Evolutionary conservation across 2,888 invertebrate genomes (phyloP).

Genomic region (Tenthredo notha): DNA sequence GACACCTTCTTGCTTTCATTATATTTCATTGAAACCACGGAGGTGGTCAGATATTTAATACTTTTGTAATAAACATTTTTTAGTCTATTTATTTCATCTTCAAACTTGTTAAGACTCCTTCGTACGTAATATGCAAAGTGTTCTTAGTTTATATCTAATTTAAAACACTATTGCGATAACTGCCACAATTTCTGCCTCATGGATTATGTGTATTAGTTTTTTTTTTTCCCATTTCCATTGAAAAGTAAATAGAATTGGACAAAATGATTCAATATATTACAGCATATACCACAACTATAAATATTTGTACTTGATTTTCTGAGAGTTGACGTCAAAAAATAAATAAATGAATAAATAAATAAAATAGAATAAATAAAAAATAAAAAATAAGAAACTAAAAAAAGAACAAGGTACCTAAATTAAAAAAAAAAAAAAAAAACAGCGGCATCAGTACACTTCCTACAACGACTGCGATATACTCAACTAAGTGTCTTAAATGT

Average conservation of each 20-base stretch:
- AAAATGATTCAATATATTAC: neutral
- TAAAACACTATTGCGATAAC: slow-evolving; percentile 18
- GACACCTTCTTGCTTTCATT: slow-evolving; percentile 1
- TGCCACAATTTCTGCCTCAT: slow-evolving; percentile 27
- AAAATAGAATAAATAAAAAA: neutral
- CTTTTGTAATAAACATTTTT: slow-evolving; percentile 2
- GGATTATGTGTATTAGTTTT: neutral
- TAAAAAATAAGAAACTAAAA: neutral
- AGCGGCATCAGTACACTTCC: slow-evolving; percentile 65
- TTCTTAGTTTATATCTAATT: neutral
- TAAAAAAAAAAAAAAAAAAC: neutral
- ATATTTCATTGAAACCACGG: slow-evolving; percentile 9
- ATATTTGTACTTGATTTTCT: neutral
- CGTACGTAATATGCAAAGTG: neutral
- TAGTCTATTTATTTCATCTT: neutral
- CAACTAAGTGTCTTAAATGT: slow-evolving; percentile 72
- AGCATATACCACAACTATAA: neutral
- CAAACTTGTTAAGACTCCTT: neutral
- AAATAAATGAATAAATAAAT: neutral
- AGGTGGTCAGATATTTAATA: slow-evolving; percentile 22
- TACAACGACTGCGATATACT: slow-evolving; percentile 63
- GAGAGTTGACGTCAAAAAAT: neutral
- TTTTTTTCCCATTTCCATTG: neutral
- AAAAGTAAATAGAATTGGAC: neutral
- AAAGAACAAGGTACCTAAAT: neutral